Evolutionary conservation across 2,888 invertebrate species (phyloP), one percentile per base, ranked within the genome.

Genomic region (Lymantria dispar): DNA sequence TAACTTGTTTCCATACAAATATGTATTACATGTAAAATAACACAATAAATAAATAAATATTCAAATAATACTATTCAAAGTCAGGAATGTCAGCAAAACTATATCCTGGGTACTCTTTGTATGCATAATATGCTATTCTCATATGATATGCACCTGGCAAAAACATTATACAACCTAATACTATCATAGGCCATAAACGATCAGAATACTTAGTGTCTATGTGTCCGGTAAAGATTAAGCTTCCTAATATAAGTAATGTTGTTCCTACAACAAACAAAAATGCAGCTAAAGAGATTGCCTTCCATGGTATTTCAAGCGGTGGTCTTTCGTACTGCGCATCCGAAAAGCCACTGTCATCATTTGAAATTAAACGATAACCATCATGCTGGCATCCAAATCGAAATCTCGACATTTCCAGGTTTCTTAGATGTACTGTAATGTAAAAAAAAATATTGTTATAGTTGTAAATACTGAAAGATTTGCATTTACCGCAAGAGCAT

Each of bases 131-230:
- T 33, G 97, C 96, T 74, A 98, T 96, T 67, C 97, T 93, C 44
- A 97, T 94, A 78, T 98, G 98, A 84, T 98, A 98, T 47, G 96
- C 95, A 39, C 98, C 98, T 0, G 98, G 98, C 62, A 98, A 94
- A 75, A 98, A 97, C 96, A 98, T 97, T 38, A 98, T 91, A 15
- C 94, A 91, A 33, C 98, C 98, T 72, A 98, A 89, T 64, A 98
- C 95, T 58, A 98, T 94, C 83, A 98, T 93, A 0, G 98, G 98
- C 96, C 97, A 97, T 79, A 96, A 94, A 56, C 97, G 93, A 81
- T 98, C 97, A 1, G 95, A 94, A 84, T 98, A 97, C 93, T 96
- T 95, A 33, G 95, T 93, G 72, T 95, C 95, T 74, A 97, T 95
- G 70, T 96, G 94, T 13, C 98, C 97, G 53, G 95, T 94, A 29